Base-by-base conservation (phyloP, 2,113 vertebrate genomes). In the Corythaeola cristata region DNA sequence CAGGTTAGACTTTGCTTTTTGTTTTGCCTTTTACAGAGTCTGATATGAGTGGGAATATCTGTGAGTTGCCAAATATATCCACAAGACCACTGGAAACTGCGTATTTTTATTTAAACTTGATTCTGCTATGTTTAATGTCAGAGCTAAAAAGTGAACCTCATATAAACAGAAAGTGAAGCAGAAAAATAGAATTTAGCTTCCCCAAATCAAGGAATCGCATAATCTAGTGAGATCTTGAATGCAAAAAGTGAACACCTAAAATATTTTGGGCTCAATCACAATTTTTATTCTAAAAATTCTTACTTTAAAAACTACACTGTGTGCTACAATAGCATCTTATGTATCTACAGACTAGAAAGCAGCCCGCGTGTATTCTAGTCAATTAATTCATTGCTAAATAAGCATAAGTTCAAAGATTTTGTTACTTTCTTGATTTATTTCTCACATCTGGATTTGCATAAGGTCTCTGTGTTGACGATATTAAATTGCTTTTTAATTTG, bases 401-500 rank as follows among this genome's bases (percentile, higher is more conserved):
- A 79, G 28, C 60, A 39, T 11, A 76, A 58, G 0, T 71, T 84
- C 69, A 89, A 91, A 91, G 53, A 68, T 88, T 64, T 76, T 89
- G 30, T 39, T 89, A 28, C 17, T 93, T 78, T 85, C 82, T 53
- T 64, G 27, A 64, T 90, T 87, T 64, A 22, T 94, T 83, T 94
- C 39, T 89, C 33, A 41, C 62, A 64, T 77, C 59, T 92, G 50
- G 47, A 30, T 93, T 80, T 80, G 33, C 20, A 18, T 52, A 68
- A 93, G 32, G 39, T 81, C 37, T 89, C 73, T 91, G 56, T 80
- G 71, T 66, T 94, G 91, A 72, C 66, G 55, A n/a, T 64, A 87
- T 53, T 75, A 74, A 96, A 86, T 78, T 78, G 12, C 28, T 94
- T 92, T 95, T 64, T 93, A 32, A 83, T 88, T 83, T 93, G 52